Percentiles rank a stretch among this genome's conserved stretches.
phyloP scores from a whole-genome alignment of 1,140 invertebrate species.

The Drosophila persimilis region DNA sequence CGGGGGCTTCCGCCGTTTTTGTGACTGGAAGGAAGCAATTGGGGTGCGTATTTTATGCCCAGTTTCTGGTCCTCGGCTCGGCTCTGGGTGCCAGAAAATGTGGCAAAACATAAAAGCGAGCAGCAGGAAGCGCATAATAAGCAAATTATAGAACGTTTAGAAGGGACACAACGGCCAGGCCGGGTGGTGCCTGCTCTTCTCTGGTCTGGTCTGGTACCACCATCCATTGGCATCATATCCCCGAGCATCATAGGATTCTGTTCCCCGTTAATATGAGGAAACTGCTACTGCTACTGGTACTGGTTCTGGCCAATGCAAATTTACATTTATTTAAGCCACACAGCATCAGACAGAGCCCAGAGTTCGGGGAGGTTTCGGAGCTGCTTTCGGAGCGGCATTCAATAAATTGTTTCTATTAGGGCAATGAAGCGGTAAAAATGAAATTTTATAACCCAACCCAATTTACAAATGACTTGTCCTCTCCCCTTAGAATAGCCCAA shows the following conservation, averaged over 20 bases:
- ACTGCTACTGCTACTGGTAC: neutral
- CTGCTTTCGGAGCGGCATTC: conserved; percentile 25
- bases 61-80: conserved; percentile 8
- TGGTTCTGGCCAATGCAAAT: conserved; percentile 52
- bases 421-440: conserved; percentile 69
- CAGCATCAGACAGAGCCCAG: neutral
- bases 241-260: neutral
- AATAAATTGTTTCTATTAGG: conserved; percentile 73
- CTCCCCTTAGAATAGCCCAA: conserved; percentile 21
- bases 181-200: neutral
- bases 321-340: conserved; percentile 68
- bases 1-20: conserved; percentile 36
- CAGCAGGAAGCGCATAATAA: conserved; percentile 74
- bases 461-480: conserved; percentile 65
- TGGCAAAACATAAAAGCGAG: conserved; percentile 73
- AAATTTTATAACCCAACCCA: conserved; percentile 63
- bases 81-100: conserved; percentile 55
- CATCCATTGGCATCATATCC: neutral
- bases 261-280: no score
- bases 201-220: neutral
- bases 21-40: conserved; percentile 1
- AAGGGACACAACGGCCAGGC: conserved; percentile 54
- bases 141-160: conserved; percentile 80
- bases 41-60: conserved; percentile 65
- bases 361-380: no score